Evolutionary conservation across 2,888 invertebrate genomes (phyloP), one percentile per base, ranked within the genome.

Genomic region (Metopia argyrocephala): DNA sequence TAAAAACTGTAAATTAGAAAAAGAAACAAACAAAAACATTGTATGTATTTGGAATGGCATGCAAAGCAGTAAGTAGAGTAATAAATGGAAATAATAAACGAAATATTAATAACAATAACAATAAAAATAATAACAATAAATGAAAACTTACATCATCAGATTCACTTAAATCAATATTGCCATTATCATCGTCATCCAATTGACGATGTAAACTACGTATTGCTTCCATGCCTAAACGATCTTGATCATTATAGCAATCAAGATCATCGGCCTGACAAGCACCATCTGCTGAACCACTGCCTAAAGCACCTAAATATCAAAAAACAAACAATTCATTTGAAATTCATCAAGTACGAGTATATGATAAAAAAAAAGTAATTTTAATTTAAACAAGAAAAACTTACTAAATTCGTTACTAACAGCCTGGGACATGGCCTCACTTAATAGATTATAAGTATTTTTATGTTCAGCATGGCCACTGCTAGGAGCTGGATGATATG

Each of bases 161-260:
- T 93, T 99, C 99, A 84, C 96, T 95, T 82, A 98, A 93, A 91
- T 99, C 99, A 84, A 99, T 96, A 90, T 97, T 97, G 81, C 99
- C 99, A 91, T 98, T 97, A 85, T 96, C 96, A 92, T 99, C 99
- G 89, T 99, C 99, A 90, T 99, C 99, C 84, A 99, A 93, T 90
- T 98, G 97, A 83, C 94, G 93, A 92, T 99, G 99, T 54, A 99
- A 93, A 85, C 95, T 94, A 83, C 94, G 94, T 88, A 99, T 98
- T 75, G 99, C 98, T 90, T 98, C 98, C 88, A 97, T 94, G 28
- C 97, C 97, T 69, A 95, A 93, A 84, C 94, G 94, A 92, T 98
- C 98, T 88, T 94, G 95, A 76, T 93, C 92, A 85, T 92, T 93
- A 84, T 95, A 93, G 88, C 96, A 96, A 83, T 94, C 93, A 82